These are phyloP conservation scores for Microchirus variegatus DNA, from an alignment of 2,797 vertebrate species.

Conservation along the genomic window DNA sequence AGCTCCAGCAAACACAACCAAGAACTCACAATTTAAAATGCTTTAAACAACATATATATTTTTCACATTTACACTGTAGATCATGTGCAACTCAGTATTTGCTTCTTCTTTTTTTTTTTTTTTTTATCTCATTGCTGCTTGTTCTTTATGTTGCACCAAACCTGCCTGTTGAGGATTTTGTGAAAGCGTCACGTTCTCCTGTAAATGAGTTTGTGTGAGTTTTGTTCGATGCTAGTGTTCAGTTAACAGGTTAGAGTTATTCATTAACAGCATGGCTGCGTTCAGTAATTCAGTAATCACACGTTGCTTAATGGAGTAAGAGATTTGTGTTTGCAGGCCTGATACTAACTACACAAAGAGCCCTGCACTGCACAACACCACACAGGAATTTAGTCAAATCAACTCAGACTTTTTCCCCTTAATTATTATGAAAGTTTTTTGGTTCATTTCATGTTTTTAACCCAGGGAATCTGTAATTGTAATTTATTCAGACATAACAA, in stretches of 20 bases:
- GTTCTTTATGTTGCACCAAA: neutral
- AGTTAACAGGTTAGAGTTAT: slow-evolving; percentile 1
- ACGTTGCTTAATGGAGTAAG: neutral
- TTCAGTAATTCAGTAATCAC: neutral
- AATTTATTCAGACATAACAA: no score
- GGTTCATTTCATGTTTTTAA: no score
- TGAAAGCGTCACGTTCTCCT: neutral
- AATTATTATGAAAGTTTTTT: no score
- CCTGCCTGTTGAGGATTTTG: neutral
- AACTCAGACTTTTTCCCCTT: neutral
- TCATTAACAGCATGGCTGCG: neutral
- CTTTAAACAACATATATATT: neutral
- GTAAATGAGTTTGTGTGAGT: neutral
- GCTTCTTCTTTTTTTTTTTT: neutral
- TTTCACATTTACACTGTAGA: neutral
- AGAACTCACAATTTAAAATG: no score
- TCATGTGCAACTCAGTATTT: neutral
- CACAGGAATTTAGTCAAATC: neutral
- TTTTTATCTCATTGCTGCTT: neutral
- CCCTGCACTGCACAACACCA: neutral
- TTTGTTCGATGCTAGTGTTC: no score
- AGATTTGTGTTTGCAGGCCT: neutral
- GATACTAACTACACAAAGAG: neutral
- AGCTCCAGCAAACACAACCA: no score
- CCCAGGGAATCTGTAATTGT: no score